These are phyloP conservation scores for Apodemia zela DNA, from an alignment of 2,888 invertebrate genomes.

Conservation along the genomic window DNA sequence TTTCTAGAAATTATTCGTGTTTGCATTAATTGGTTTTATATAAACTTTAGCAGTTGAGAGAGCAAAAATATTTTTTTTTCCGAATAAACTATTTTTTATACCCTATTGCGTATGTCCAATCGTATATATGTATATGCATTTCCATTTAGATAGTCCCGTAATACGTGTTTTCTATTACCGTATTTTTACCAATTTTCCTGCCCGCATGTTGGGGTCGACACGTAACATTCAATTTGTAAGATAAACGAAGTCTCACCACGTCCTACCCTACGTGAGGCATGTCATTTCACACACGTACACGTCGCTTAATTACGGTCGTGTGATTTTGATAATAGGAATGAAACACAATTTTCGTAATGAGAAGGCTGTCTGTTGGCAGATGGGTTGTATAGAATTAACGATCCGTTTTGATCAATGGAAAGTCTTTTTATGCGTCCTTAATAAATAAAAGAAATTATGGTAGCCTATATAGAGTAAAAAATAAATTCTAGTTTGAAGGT, in stretches of 20 bases:
- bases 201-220: background rate
- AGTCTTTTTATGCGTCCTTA: background rate
- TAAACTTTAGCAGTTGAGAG: too few species aligned
- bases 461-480: too few species aligned
- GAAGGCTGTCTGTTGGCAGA: background rate
- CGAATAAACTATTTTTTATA: too few species aligned
- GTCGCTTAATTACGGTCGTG: background rate
- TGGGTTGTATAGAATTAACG: background rate
- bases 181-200: background rate
- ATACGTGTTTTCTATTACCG: background rate
- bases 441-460: background rate
- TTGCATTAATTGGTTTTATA: too few species aligned
- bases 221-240: slow-evolving; percentile 11
- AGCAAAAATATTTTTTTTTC: too few species aligned
- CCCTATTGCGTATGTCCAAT: too few species aligned
- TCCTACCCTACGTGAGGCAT: background rate
- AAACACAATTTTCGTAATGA: slow-evolving; percentile 6
- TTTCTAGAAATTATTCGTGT: too few species aligned
- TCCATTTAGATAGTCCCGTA: background rate
- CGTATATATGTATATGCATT: background rate
- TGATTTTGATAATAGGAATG: slow-evolving; percentile 8
- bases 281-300: background rate
- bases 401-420: background rate
- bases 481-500: too few species aligned
- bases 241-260: background rate